These are phyloP conservation scores for Ciona savignyi DNA, from an alignment of 23 tunicate species.

Conservation along the genomic window DNA sequence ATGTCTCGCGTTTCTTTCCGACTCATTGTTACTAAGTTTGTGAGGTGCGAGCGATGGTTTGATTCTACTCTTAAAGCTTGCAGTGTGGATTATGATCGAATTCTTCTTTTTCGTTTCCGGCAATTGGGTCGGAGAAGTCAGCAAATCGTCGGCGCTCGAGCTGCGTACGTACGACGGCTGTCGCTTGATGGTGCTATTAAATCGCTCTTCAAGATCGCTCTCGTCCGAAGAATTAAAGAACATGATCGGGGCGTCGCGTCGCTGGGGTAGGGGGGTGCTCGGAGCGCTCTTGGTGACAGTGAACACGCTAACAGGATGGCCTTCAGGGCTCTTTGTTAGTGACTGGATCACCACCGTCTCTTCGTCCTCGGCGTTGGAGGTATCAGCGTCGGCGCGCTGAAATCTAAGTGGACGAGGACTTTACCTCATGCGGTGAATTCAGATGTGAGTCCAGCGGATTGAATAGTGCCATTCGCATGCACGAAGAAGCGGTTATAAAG, in stretches of 20 bases:
- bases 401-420: no score
- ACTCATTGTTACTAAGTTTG: no score
- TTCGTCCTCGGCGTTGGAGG: no score
- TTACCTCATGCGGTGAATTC: no score
- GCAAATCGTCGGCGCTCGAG: slow-evolving; percentile 15
- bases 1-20: not conserved
- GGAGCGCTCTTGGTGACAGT: slow-evolving; percentile 56
- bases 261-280: slow-evolving; percentile 25
- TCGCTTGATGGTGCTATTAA: slow-evolving; percentile 12
- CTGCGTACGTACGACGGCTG: not conserved
- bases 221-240: slow-evolving; percentile 18
- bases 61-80: slow-evolving; percentile 8
- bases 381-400: no score
- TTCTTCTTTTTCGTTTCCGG: not conserved
- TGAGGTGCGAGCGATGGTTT: slow-evolving; percentile 8
- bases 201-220: not conserved
- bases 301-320: slow-evolving; percentile 46
- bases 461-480: no score
- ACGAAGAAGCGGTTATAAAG: no score
- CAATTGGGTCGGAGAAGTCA: not conserved
- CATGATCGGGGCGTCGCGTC: not conserved
- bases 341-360: slow-evolving; percentile 28
- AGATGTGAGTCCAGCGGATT: no score
- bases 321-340: slow-evolving; percentile 27
- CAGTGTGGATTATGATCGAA: slow-evolving; percentile 15